Percentiles rank a stretch among this genome's conserved stretches.
phyloP scores from a whole-genome alignment of 1,140 invertebrate species.

The Drosophila paulistorum region DNA sequence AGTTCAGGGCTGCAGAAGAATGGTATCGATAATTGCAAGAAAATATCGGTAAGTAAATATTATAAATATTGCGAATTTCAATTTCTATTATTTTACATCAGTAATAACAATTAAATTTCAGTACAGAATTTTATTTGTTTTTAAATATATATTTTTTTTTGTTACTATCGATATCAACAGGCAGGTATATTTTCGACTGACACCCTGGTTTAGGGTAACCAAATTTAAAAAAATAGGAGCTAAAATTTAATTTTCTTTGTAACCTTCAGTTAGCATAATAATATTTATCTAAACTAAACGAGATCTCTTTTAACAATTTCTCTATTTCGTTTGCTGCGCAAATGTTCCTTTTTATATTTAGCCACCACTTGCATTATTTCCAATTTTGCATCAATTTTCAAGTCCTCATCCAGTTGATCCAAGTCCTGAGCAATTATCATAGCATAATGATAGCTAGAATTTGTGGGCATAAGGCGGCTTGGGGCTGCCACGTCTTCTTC shows the following conservation, averaged over 20 bases:
- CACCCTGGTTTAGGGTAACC: no score
- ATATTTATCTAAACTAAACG: not conserved
- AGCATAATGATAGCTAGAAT: not conserved
- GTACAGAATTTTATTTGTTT: no score
- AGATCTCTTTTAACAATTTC: not conserved
- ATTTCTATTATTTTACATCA: no score
- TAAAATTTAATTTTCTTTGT: no score
- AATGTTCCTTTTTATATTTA: not conserved
- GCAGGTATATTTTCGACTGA: not conserved
- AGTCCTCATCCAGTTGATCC: conserved; percentile 3
- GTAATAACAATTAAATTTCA: no score
- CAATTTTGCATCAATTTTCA: not conserved
- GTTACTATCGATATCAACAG: not conserved
- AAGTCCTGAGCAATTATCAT: conserved; percentile 1
- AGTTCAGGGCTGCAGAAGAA: not conserved
- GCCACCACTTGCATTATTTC: not conserved
- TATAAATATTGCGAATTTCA: not conserved
- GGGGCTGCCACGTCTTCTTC: not conserved
- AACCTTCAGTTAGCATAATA: no score
- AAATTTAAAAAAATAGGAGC: no score
- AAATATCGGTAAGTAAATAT: not conserved
- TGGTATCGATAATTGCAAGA: not conserved
- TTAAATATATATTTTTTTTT: not conserved
- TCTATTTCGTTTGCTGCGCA: not conserved
- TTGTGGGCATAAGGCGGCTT: not conserved